A percentile compares a stretch with the other conserved stretches of the same genome.
phyloP scores from a whole-genome alignment of 2,113 vertebrate species.

The Elephas maximus region DNA sequence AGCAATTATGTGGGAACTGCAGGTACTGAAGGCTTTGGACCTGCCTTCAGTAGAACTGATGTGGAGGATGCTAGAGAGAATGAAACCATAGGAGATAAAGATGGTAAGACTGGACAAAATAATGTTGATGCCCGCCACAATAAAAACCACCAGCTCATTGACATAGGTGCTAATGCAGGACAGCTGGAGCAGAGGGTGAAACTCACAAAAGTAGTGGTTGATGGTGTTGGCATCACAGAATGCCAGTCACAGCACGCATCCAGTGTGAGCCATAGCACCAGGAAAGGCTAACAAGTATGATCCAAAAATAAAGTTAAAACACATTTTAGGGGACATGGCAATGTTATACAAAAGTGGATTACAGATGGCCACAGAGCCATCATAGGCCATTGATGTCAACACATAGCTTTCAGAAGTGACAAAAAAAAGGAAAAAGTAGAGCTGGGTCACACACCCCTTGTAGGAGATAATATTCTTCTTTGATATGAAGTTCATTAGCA shows the following conservation, averaged over 20 bases:
- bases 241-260: neutral
- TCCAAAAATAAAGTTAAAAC: conserved; percentile 13
- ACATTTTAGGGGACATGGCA: neutral
- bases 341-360: conserved; percentile 53
- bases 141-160: no score
- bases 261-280: neutral
- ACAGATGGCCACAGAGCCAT: neutral
- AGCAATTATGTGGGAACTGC: no score
- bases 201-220: no score
- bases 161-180: no score
- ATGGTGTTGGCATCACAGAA: no score
- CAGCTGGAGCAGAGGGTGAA: no score
- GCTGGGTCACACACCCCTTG: conserved; percentile 23
- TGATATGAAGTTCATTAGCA: conserved; percentile 56
- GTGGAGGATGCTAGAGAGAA: no score
- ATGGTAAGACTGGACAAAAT: no score
- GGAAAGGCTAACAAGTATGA: conserved; percentile 40
- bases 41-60: no score
- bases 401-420: conserved; percentile 38
- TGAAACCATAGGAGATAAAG: no score
- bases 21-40: no score
- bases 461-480: conserved; percentile 44
- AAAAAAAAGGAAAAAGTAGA: conserved; percentile 58
- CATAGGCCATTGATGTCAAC: conserved; percentile 70
- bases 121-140: no score